Evolutionary conservation across 1,140 invertebrate genomes (phyloP).

Genomic region (Chironomus tepperi): DNA sequence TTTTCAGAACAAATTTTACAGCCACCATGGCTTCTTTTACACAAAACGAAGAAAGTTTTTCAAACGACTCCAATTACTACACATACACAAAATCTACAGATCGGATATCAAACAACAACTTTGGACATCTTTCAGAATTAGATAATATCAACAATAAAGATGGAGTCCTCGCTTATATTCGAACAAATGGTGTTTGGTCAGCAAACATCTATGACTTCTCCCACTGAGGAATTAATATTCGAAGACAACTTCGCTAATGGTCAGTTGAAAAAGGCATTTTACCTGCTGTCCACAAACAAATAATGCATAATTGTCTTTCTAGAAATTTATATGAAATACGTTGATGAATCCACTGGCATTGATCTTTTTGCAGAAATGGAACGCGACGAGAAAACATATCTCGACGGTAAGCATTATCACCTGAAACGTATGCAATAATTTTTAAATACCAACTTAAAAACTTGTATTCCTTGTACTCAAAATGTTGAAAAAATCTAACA

Average conservation of each 20-base stretch:
- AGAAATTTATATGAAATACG: not conserved
- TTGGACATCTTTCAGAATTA: not conserved
- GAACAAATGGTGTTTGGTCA: not conserved
- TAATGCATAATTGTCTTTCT: not conserved
- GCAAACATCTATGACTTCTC: not conserved
- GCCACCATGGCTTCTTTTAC: not conserved
- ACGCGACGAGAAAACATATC: not conserved
- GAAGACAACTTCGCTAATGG: conserved; percentile 20
- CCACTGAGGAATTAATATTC: conserved; percentile 4
- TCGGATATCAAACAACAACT: conserved; percentile 12
- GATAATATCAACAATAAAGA: not conserved
- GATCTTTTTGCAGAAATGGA: conserved; percentile 15
- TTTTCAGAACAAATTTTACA: not conserved
- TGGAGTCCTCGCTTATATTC: not conserved
- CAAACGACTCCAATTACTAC: conserved; percentile 1
- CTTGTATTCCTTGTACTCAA: not conserved
- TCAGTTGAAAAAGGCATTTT: not conserved
- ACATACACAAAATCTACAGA: not conserved
- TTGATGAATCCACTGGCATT: conserved; percentile 8
- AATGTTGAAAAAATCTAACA: not conserved
- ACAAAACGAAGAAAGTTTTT: conserved; percentile 11
- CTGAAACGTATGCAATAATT: not conserved
- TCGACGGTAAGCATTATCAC: not conserved
- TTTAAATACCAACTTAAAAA: not conserved
- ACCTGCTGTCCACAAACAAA: too few relatives aligned